These are phyloP conservation scores for Mimumesa dahlbomi DNA, from an alignment of 2,888 invertebrate species.

Conservation along the genomic window DNA sequence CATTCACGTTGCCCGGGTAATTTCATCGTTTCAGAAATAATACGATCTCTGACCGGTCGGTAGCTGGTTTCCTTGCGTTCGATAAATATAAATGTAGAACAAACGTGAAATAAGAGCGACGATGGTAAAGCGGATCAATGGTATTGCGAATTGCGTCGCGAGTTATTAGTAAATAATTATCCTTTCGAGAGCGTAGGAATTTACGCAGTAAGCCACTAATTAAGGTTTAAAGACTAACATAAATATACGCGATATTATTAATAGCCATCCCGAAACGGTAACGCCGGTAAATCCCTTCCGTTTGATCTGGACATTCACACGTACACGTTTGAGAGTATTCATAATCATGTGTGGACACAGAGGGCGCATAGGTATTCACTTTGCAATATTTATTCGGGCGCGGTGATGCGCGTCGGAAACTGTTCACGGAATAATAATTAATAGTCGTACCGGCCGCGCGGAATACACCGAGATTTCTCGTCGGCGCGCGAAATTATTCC, in stretches of 20 bases:
- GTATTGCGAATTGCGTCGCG: not conserved
- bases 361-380: conserved; percentile 5
- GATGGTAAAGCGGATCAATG: not conserved
- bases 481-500: conserved; percentile 30
- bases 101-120: not conserved
- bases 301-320: conserved; percentile 20
- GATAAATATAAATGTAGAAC: too few relatives aligned
- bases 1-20: not conserved
- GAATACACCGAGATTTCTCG: conserved; percentile 8
- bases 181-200: conserved; percentile 26
- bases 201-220: conserved; percentile 17
- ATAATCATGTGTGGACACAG: conserved; percentile 22
- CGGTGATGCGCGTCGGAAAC: conserved; percentile 36
- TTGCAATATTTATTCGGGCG: conserved; percentile 51
- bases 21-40: too few relatives aligned
- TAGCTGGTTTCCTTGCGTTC: too few relatives aligned
- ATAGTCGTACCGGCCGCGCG: conserved; percentile 35
- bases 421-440: conserved; percentile 59
- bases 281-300: conserved; percentile 44
- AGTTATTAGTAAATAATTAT: conserved; percentile 30
- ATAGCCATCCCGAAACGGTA: conserved; percentile 22
- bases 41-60: too few relatives aligned
- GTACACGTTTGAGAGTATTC: conserved; percentile 4
- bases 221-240: conserved; percentile 39
- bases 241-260: conserved; percentile 28